Conservation (phyloP, 2,113 vertebrate genomes). For the Nycticebus coucang region DNA sequence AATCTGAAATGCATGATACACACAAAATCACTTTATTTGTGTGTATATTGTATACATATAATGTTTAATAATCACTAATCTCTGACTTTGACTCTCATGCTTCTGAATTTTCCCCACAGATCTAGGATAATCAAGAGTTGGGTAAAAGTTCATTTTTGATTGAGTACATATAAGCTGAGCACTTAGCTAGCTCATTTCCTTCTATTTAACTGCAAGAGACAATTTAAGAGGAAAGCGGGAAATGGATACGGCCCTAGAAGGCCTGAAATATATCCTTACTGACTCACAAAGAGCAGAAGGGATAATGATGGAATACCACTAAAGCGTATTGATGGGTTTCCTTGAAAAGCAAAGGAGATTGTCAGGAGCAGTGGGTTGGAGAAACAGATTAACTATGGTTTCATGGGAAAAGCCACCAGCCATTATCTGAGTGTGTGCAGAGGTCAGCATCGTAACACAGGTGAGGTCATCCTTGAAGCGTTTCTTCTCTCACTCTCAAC, state of each 20-base stretch:
- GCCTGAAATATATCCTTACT: neutral
- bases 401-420: slow-evolving; percentile 9
- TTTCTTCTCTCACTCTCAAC: slow-evolving; percentile 16
- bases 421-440: neutral
- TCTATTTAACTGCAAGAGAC: slow-evolving; percentile 44
- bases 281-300: neutral
- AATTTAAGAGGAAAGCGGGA: slow-evolving; percentile 38
- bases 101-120: neutral
- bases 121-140: neutral
- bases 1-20: neutral
- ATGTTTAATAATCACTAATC: neutral
- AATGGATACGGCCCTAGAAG: neutral
- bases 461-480: neutral
- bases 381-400: slow-evolving; percentile 41
- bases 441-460: neutral
- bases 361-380: neutral
- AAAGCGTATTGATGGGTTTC: slow-evolving; percentile 10
- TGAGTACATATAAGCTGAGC: neutral
- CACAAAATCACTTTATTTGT: neutral
- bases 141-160: slow-evolving; percentile 50
- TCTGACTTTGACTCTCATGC: neutral
- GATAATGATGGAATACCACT: slow-evolving; percentile 46
- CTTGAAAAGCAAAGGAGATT: neutral
- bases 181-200: slow-evolving; percentile 47
- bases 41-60: neutral